Evolutionary conservation across 1,140 invertebrate species (phyloP).

Genomic region (Drosophila azteca): DNA sequence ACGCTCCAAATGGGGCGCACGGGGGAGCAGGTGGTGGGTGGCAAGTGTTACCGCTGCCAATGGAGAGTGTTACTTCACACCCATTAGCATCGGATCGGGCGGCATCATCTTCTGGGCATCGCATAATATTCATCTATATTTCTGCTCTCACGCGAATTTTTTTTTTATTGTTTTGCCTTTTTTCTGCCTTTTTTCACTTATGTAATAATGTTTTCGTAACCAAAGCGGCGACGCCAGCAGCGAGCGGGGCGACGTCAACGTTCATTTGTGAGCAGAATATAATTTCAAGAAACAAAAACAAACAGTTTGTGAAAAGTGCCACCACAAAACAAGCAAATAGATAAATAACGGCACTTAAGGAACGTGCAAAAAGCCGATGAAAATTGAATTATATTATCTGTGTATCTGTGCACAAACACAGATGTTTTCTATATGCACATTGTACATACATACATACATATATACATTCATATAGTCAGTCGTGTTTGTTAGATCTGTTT

Average conservation of each 20-base stretch:
- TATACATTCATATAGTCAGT: too few species aligned
- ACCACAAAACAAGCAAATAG: conserved; percentile 49
- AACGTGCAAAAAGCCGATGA: background rate
- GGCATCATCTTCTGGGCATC: too few species aligned
- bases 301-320: conserved; percentile 45
- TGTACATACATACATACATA: too few species aligned
- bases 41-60: background rate
- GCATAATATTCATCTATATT: conserved; percentile 10
- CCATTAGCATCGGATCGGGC: conserved; percentile 24
- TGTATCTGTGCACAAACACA: background rate
- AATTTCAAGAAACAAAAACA: conserved; percentile 65
- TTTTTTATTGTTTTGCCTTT: background rate
- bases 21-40: too few species aligned
- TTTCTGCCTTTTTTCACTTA: conserved; percentile 56
- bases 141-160: conserved; percentile 51
- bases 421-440: too few species aligned
- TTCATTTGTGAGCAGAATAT: conserved; percentile 31
- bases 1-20: conserved; percentile 20
- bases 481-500: too few species aligned
- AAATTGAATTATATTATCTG: conserved; percentile 57
- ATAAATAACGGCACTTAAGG: conserved; percentile 56
- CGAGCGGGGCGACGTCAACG: conserved; percentile 5
- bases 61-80: conserved; percentile 27
- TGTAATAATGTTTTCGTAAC: conserved; percentile 81
- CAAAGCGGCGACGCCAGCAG: conserved; percentile 25